Evolutionary conservation across 1,140 invertebrate genomes (phyloP), one percentile per base, ranked within the genome.

Genomic region (Caenorhabditis briggsae): DNA sequence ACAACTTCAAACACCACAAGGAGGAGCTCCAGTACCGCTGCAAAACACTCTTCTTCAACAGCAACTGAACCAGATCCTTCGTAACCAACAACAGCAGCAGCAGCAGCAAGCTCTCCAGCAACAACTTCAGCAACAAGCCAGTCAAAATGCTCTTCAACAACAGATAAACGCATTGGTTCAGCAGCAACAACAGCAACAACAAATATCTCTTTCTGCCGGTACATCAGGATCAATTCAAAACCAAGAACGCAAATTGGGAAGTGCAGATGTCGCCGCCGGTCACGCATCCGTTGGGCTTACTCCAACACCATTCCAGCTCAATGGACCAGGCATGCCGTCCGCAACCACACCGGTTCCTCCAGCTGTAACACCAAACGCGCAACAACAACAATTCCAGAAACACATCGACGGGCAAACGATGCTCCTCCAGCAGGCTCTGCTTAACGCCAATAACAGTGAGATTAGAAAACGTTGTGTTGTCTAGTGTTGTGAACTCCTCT

Each of bases 331-430:
- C 43, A 12, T 43, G 43, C 7, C 43, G n/a, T 46, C 65, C 16
- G 41, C 65, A 16, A n/a, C 70, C 5, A 78, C 70, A 50, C 70
- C 70, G 46, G 46, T 78, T 20, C 70, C 70, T 9, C 43, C 70
- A 9, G 43, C 70, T 1, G 46, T 78, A 50, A 78, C 70, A 18
- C 70, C 70, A 50, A 78, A 78, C 46, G 43, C 70, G 2, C 70
- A 70, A 20, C 64, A 78, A 78, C 70, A 78, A 50, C 70, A 78
- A 50, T 78, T 78, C 70, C 70, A 78, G 70, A 78, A 78, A 78
- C 70, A 78, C 46, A 50, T 78, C 46, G 70, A 78, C 12, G 70
- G 70, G 11, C 70, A 78, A n/a, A 78, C 70, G 20, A 16, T 78
- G 1, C 9, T 78, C 46, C 70, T 78, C 7, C 70, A 78, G 14